A percentile compares a stretch with the other conserved stretches of the same genome.
phyloP scores from a whole-genome alignment of 2,888 invertebrate genomes.

The Phlogophora meticulosa region DNA sequence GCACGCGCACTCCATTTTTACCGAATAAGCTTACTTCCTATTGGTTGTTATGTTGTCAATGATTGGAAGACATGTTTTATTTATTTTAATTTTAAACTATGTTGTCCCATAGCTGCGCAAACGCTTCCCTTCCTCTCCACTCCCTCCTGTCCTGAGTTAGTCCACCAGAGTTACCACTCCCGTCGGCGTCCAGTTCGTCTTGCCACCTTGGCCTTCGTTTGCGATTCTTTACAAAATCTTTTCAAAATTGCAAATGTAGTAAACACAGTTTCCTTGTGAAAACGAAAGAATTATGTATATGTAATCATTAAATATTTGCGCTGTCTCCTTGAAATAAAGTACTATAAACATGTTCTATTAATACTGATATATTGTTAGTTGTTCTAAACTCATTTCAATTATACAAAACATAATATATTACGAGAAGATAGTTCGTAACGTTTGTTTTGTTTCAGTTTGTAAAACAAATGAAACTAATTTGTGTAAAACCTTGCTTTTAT shows the following conservation, averaged over 20 bases:
- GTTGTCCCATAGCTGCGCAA: too few relatives aligned
- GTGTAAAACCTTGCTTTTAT: not conserved
- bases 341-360: conserved; percentile 26
- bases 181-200: too few relatives aligned
- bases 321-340: conserved; percentile 19
- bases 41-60: not conserved
- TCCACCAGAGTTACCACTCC: too few relatives aligned
- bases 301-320: conserved; percentile 24
- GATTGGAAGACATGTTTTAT: too few relatives aligned
- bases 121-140: too few relatives aligned
- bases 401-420: conserved; percentile 25
- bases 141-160: too few relatives aligned
- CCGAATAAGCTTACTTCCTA: not conserved
- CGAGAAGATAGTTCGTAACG: not conserved
- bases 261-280: too few relatives aligned
- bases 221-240: conserved; percentile 4
- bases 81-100: too few relatives aligned
- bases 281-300: not conserved
- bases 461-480: conserved; percentile 19
- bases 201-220: too few relatives aligned
- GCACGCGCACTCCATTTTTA: too few relatives aligned
- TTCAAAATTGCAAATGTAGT: too few relatives aligned
- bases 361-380: conserved; percentile 25
- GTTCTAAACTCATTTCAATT: conserved; percentile 16
- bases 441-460: conserved; percentile 21